Conservation (phyloP, 2,797 vertebrate genomes). For the Premnoplex brunnescens region DNA sequence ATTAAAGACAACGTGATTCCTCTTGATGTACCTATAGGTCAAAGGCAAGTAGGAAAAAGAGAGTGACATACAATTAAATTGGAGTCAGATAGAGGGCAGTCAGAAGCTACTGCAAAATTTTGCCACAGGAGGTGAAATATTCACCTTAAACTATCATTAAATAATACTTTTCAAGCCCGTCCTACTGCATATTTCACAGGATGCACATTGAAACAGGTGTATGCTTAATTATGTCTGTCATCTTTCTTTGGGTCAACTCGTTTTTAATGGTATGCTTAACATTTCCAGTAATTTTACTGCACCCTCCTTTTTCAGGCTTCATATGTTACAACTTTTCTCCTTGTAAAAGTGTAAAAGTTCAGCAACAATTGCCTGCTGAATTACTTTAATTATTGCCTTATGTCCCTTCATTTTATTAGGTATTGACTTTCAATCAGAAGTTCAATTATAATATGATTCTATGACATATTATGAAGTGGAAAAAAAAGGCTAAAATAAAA, state of each 20-base stretch:
- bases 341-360: constrained; percentile 32
- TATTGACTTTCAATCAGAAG: constrained; percentile 25
- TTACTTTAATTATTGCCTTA: constrained; percentile 24
- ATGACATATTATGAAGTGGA: neutral
- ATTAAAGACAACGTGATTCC: neutral
- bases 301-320: neutral
- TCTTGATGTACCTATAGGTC: neutral
- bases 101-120: constrained; percentile 4
- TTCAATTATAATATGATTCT: neutral
- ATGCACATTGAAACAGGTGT: neutral
- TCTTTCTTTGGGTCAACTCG: neutral
- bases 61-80: neutral
- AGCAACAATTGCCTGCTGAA: constrained; percentile 5
- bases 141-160: constrained; percentile 19
- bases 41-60: neutral
- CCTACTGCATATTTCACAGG: neutral
- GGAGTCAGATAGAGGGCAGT: neutral
- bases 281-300: constrained; percentile 40
- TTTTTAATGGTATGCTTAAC: constrained; percentile 39
- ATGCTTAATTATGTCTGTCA: constrained; percentile 17
- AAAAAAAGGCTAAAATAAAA: neutral
- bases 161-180: neutral
- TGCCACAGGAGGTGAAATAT: neutral
- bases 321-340: neutral
- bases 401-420: constrained; percentile 3